A percentile compares a stretch with the other conserved stretches of the same genome.
Evolutionary conservation across 1,140 invertebrate genomes (phyloP).

Genomic region (Caenorhabditis inopinata): DNA sequence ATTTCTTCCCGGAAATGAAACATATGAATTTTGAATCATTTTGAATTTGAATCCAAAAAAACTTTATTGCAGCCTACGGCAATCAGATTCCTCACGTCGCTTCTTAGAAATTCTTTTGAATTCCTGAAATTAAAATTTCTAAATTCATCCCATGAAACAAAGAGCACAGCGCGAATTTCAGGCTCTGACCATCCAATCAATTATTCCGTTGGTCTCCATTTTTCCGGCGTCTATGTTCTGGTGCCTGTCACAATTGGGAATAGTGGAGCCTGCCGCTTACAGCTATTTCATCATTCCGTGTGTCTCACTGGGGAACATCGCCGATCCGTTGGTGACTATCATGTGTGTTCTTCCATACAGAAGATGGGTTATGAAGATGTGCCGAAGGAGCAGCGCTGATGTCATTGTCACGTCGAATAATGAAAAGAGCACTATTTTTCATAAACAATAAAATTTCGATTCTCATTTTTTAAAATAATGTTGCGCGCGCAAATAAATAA

Average conservation of each 20-base stretch:
- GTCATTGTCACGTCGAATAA: background rate
- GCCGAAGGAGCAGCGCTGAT: background rate
- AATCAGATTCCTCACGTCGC: no score
- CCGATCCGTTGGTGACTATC: slow-evolving; percentile 3
- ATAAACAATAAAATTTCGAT: background rate
- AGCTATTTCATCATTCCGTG: slow-evolving; percentile 15
- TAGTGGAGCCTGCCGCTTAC: background rate
- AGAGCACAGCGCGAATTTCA: background rate
- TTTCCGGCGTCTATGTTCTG: background rate
- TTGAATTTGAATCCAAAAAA: no score
- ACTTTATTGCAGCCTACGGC: no score
- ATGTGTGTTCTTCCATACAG: background rate
- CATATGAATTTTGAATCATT: no score
- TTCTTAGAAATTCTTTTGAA: no score
- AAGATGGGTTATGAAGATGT: background rate
- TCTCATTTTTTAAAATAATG: no score
- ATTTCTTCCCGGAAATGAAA: no score
- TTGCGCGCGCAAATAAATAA: no score
- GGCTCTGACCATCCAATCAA: slow-evolving; percentile 22
- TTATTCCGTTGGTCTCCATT: slow-evolving; percentile 1
- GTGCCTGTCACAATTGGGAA: background rate
- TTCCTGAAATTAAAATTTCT: no score
- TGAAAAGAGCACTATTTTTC: background rate
- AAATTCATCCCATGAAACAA: no score
- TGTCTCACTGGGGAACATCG: background rate